Percentiles rank a stretch among this genome's conserved stretches.
These are phyloP conservation scores for Catagonus wagneri DNA, from an alignment of 2,113 vertebrate genomes.

Conservation along the genomic window DNA sequence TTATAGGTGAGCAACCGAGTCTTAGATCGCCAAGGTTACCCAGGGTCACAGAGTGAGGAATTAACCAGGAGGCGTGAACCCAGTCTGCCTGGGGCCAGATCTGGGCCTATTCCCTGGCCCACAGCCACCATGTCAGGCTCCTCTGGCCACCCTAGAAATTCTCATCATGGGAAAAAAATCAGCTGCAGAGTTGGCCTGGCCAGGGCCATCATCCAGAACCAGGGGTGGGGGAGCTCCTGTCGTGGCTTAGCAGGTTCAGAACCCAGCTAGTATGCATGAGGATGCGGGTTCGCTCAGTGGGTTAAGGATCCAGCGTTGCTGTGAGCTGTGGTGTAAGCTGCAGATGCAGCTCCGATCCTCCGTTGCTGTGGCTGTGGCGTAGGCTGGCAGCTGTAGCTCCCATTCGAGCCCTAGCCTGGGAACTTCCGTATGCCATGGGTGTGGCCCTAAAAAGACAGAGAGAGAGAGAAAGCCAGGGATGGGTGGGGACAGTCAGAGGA, in stretches of 20 bases:
- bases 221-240: too few relatives aligned
- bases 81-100: background rate
- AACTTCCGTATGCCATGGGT: too few relatives aligned
- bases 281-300: too few relatives aligned
- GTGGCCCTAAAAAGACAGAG: too few relatives aligned
- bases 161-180: background rate
- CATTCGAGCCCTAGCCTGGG: too few relatives aligned
- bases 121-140: background rate
- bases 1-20: background rate
- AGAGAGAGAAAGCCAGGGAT: background rate
- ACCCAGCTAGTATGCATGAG: too few relatives aligned
- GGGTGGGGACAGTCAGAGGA: background rate
- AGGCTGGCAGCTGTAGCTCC: too few relatives aligned
- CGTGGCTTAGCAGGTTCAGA: too few relatives aligned
- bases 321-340: too few relatives aligned
- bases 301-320: too few relatives aligned
- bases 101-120: background rate
- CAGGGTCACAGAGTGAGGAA: background rate
- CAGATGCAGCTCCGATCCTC: too few relatives aligned
- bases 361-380: too few relatives aligned
- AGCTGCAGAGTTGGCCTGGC: background rate
- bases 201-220: background rate
- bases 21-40: background rate
- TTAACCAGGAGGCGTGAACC: background rate
- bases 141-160: background rate